These are phyloP conservation scores for Sanderia malayensis DNA, from an alignment of 30 jellyfish, hydroid and myxozoan species.

Conservation along the genomic window DNA sequence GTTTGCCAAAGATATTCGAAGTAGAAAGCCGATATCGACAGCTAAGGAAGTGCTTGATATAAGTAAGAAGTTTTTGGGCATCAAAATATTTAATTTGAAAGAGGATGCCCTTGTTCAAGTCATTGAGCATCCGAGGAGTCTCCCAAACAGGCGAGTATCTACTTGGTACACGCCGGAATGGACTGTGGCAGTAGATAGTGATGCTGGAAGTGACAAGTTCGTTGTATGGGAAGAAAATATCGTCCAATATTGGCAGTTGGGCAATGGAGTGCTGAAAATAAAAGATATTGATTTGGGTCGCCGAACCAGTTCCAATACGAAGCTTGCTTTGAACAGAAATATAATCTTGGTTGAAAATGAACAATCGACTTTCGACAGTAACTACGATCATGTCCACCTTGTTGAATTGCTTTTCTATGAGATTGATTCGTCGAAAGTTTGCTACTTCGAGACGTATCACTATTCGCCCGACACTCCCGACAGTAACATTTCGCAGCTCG, in stretches of 20 bases:
- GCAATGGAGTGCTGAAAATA: conserved; percentile 1
- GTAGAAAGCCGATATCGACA: background rate
- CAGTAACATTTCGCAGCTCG: conserved; percentile 12
- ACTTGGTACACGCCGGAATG: background rate
- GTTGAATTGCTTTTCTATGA: conserved; percentile 29
- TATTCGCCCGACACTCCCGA: conserved; percentile 23
- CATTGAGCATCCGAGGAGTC: background rate
- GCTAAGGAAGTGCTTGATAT: conserved; percentile 16
- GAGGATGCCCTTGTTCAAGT: background rate
- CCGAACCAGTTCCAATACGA: conserved; percentile 18
- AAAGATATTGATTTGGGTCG: conserved; percentile 28
- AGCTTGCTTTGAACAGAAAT: conserved; percentile 7
- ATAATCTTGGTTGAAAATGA: conserved; percentile 19
- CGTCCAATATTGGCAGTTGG: conserved; percentile 31
- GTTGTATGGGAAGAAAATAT: conserved; percentile 20
- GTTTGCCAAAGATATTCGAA: conserved; percentile 18
- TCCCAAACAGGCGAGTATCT: background rate
- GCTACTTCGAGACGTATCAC: conserved; percentile 31
- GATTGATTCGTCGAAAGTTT: conserved; percentile 11
- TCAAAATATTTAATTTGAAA: conserved; percentile 29
- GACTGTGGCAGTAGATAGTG: conserved; percentile 33
- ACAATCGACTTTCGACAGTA: conserved; percentile 27
- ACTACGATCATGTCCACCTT: conserved; percentile 19
- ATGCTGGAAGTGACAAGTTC: conserved; percentile 21
- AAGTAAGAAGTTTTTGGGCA: conserved; percentile 2